Evolutionary conservation across 2,888 invertebrate species (phyloP), one percentile per base, ranked within the genome.

Genomic region (Meiosimyza platycephala): DNA sequence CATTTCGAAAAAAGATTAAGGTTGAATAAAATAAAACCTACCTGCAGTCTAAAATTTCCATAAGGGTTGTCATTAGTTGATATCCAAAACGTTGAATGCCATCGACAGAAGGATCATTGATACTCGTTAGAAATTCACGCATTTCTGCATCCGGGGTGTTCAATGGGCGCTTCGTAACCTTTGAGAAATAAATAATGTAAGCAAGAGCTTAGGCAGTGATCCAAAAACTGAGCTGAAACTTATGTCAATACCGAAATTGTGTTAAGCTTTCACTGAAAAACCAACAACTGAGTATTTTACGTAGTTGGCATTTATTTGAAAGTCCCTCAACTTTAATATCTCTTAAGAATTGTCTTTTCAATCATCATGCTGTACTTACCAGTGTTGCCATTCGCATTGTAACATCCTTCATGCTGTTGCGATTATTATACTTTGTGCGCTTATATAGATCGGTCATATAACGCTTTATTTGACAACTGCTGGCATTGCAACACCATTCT

Each of bases 1-100:
- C 3, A 22, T 22, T 22, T 22, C 22, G 3, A 22, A 22, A 22
- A 2, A 1, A 22, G 22, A 22, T 22, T 2, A 22, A 22, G 22
- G 22, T 40, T 40, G 6, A 40, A 6, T 40, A 6, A 40, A 40
- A 40, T 1, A 3, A 40, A 6, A 74, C 76, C 74, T 75, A 86
- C 86, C 82, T 83, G 66, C 82, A 83, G 7, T 79, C 73, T 22
- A 86, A 73, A 12, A 81, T 28, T 3, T 85, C 84, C 69, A 80
- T 78, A 3, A 84, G 59, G 6, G 81, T 76, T 3, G 76, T 28
- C 22, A 79, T 75, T 4, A 83, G 66, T 3, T 77, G 78, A 64
- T 79, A 82, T 0, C 85, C 84, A 50, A 83, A 72, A 0, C 84
- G 82, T 0, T 81, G 71, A 22, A 82, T 63, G 15, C 80, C 78